Base-by-base conservation (phyloP, 2,113 vertebrate genomes). In the Muntiacus muntjak region DNA sequence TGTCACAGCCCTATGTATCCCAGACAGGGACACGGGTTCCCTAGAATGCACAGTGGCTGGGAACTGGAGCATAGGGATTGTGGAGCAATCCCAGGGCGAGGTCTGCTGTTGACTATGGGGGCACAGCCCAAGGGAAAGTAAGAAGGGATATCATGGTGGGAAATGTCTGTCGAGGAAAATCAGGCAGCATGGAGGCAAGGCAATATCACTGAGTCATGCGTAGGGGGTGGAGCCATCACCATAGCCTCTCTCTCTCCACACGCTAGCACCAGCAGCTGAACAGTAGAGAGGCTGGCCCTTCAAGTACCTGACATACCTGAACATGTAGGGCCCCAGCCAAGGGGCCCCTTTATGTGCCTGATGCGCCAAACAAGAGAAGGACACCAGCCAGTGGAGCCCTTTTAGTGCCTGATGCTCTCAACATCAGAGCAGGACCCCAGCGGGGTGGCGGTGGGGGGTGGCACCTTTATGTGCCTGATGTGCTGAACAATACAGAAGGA, bases 391-490 rank as follows among this genome's bases (percentile, higher is more conserved):
- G 17, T 21, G 64, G 33, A 10, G 16, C 62, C 33, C 33, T 67
- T 67, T 36, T 11, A 67, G 17, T 67, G 64, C n/a, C 64, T 36
- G n/a, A 71, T 71, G n/a, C 4, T 5, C 64, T 36, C 17, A 54
- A 71, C 64, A 36, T 36, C 64, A 21, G 17, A 71, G n/a, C 17
- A 71, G 17, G n/a, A 36, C 64, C n/a, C 17, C 64, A 71, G 17
- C 4, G 0, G 64, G 64, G 9, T 36, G 8, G 16, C 7, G 8
- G 64, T 21, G 64, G n/a, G 9, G 2, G n/a, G n/a, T 36, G 64
- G 17, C 1, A 0, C 17, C 4, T 71, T 21, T 71, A 36, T 71
- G n/a, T 36, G 64, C n/a, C 17, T 71, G 17, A 8, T 36, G n/a
- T 5, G 9, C n/a, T 36, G 64, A 71, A 71, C 19, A 71, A 21